phyloP scores from a whole-genome alignment of 2,888 invertebrate genomes.

The Linnaemya vulpina region DNA sequence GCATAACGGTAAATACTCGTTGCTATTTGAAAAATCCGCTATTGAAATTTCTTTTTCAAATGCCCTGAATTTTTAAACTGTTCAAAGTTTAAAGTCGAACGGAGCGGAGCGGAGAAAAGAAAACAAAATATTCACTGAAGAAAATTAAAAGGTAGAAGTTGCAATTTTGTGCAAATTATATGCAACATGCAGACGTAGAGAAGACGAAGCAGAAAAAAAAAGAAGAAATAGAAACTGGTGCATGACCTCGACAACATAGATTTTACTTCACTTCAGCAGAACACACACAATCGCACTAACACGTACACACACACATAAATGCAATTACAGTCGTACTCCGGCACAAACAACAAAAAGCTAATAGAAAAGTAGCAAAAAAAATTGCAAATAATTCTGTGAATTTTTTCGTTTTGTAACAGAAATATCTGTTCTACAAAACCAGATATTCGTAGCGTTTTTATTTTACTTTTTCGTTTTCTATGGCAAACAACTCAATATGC shows the following conservation, averaged over 20 bases:
- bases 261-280: constrained; percentile 23
- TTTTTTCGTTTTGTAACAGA: constrained; percentile 56
- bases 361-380: constrained; percentile 51
- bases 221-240: constrained; percentile 65
- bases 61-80: constrained; percentile 2
- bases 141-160: constrained; percentile 46
- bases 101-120: background rate
- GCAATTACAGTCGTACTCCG: constrained; percentile 24
- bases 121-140: background rate
- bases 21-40: background rate
- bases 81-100: constrained; percentile 41
- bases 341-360: constrained; percentile 31
- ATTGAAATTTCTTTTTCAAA: constrained; percentile 6
- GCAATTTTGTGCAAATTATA: constrained; percentile 9
- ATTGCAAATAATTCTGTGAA: constrained; percentile 55
- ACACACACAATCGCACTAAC: background rate
- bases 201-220: too few species aligned
- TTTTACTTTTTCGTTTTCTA: constrained; percentile 25
- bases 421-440: constrained; percentile 67
- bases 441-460: constrained; percentile 51
- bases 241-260: constrained; percentile 68
- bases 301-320: background rate
- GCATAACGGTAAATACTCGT: background rate
- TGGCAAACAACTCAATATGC: constrained; percentile 53
- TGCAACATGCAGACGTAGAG: constrained; percentile 9